Percentiles rank a stretch among this genome's conserved stretches.
phyloP scores from a whole-genome alignment of 2,113 vertebrate species.

The Balaenoptera acutorostrata region DNA sequence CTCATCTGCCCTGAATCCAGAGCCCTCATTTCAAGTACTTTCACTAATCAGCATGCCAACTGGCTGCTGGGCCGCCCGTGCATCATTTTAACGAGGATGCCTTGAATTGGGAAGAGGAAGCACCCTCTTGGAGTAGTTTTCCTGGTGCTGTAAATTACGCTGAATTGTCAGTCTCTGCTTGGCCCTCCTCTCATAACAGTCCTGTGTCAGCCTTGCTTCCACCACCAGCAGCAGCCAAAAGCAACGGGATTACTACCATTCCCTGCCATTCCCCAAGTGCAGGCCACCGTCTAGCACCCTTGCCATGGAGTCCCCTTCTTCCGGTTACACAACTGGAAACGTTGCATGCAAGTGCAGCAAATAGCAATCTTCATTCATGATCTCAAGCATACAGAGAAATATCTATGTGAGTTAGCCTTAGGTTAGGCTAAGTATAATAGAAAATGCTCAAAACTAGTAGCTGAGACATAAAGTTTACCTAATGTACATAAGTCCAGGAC shows the following conservation, averaged over 20 bases:
- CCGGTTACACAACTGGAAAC: neutral
- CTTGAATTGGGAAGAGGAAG: neutral
- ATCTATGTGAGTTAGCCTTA: no score
- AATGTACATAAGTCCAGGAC: neutral
- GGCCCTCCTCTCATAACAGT: neutral
- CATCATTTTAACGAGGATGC: neutral
- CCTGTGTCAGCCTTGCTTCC: neutral
- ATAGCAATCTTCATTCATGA: neutral
- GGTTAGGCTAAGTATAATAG: neutral
- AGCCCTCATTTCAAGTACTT: neutral
- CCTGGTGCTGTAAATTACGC: neutral
- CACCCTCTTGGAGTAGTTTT: neutral
- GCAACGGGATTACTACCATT: neutral
- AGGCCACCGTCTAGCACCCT: no score
- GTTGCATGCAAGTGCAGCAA: fast-evolving
- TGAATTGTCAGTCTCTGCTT: neutral
- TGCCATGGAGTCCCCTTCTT: neutral
- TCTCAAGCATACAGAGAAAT: neutral
- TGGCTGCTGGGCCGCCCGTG: fast-evolving
- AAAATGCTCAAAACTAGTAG: neutral
- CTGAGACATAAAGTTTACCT: neutral
- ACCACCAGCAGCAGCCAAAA: no score
- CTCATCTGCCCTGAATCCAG: neutral
- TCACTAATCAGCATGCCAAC: neutral
- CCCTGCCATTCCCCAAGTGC: neutral